These are phyloP conservation scores for Dromococcyx pavoninus DNA, from an alignment of 2,797 vertebrate species.

Conservation along the genomic window DNA sequence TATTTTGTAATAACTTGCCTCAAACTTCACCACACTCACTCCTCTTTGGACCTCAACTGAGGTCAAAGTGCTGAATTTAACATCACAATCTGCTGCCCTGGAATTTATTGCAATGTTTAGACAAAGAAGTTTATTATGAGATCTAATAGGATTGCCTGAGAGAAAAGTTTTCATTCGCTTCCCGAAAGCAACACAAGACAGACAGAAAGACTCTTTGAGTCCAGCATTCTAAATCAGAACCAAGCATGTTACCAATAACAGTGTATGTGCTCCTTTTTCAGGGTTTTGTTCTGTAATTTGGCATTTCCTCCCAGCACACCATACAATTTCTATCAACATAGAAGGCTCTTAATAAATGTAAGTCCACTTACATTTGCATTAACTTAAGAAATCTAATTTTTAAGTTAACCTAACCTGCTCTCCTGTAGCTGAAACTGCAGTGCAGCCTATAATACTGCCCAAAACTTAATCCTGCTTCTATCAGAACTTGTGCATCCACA, in stretches of 20 bases:
- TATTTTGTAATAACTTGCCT: not conserved
- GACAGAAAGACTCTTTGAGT: not conserved
- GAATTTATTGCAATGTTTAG: slow-evolving; percentile 15
- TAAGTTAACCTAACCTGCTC: not conserved
- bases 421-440: not conserved
- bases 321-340: not conserved
- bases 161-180: slow-evolving; percentile 7
- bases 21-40: not conserved
- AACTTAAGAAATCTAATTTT: not conserved
- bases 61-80: not conserved
- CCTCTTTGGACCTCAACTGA: not conserved
- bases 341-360: not conserved
- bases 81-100: not conserved
- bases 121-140: slow-evolving; percentile 44
- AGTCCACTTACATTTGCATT: not conserved
- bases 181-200: not conserved
- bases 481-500: not conserved
- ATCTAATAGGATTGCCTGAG: slow-evolving; percentile 2
- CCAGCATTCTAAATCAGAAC: not conserved
- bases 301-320: not conserved
- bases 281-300: not conserved
- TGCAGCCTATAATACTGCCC: not conserved
- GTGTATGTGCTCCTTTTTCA: not conserved
- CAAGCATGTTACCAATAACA: not conserved
- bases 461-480: not conserved